phyloP scores from a whole-genome alignment of 2,113 vertebrate genomes.

The Oxygymnocypris stewartii region DNA sequence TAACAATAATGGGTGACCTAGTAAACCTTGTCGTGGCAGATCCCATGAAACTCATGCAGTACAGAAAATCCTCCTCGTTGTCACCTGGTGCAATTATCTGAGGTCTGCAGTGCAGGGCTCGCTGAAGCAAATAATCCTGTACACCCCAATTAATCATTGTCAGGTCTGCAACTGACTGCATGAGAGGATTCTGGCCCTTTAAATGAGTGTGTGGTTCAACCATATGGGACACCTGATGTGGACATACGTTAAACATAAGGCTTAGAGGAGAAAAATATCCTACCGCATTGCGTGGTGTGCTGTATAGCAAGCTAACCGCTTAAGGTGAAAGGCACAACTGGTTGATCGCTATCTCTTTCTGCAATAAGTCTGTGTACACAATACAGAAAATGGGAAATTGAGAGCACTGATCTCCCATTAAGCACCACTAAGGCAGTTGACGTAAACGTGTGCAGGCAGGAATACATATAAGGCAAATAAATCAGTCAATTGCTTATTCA shows the following conservation, averaged over 20 bases:
- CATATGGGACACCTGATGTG: constrained; percentile 48
- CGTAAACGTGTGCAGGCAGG: not conserved
- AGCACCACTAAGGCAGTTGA: not conserved
- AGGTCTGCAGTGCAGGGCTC: constrained; percentile 42
- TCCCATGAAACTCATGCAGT: constrained; percentile 16
- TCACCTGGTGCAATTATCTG: constrained; percentile 44
- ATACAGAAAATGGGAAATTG: constrained; percentile 23
- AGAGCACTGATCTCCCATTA: not conserved
- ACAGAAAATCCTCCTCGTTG: not conserved
- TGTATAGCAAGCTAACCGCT: constrained; percentile 22
- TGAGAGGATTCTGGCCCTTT: constrained; percentile 6
- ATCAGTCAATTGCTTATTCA: not conserved
- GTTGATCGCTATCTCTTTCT: constrained; percentile 9
- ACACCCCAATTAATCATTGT: constrained; percentile 52
- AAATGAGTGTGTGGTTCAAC: constrained; percentile 30
- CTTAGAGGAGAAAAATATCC: constrained; percentile 1
- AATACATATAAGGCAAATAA: not conserved
- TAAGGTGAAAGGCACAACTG: not conserved
- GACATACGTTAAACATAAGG: constrained; percentile 42
- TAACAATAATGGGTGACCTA: constrained; percentile 44
- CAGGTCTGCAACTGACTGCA: constrained; percentile 15
- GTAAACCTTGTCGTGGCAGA: constrained; percentile 17
- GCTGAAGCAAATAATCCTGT: constrained; percentile 51
- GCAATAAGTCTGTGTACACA: constrained; percentile 10
- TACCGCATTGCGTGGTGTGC: constrained; percentile 59